These are phyloP conservation scores for Lonchura striata DNA, from an alignment of 2,113 vertebrate genomes.

Conservation along the genomic window DNA sequence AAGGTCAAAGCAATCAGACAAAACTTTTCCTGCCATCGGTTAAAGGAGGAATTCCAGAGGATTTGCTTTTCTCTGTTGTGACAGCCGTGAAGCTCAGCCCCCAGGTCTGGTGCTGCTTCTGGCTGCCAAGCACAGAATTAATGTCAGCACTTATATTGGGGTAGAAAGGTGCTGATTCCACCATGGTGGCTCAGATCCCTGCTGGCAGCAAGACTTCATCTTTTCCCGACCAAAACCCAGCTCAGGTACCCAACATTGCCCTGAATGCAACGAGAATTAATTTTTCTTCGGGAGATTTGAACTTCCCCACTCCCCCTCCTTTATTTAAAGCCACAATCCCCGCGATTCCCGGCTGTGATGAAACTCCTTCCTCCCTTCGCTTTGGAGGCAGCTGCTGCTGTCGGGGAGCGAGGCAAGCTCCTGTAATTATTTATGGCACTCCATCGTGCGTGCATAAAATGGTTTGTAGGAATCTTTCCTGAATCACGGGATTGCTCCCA, in stretches of 20 bases:
- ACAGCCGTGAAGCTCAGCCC: background rate
- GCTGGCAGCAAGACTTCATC: background rate
- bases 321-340: background rate
- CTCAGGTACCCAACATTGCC: background rate
- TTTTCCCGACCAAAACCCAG: background rate
- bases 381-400: background rate
- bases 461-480: background rate
- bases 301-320: background rate
- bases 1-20: background rate
- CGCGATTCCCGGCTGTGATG: rapidly evolving
- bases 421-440: background rate
- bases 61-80: background rate
- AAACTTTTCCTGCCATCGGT: background rate
- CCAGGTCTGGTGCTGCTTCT: rapidly evolving
- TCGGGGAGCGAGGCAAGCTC: background rate
- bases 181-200: background rate
- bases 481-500: background rate
- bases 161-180: background rate
- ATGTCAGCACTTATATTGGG: rapidly evolving
- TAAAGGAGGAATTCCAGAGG: background rate
- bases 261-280: background rate
- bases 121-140: background rate
- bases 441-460: background rate
- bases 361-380: background rate
- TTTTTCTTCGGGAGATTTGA: background rate